Evolutionary conservation across 2,888 invertebrate species (phyloP), one percentile per base, ranked within the genome.

Genomic region (Dendrolimus houi): DNA sequence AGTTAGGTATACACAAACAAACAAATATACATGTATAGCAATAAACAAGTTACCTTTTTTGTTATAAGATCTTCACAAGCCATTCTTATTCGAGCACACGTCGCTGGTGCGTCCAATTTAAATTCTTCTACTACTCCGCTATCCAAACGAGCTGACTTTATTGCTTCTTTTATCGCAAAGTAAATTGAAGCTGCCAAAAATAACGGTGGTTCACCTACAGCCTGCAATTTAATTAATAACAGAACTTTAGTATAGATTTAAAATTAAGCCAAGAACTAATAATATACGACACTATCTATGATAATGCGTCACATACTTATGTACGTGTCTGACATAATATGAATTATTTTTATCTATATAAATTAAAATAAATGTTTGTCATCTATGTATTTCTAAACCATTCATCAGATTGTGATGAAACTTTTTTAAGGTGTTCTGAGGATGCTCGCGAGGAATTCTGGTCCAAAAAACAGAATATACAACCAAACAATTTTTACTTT

Each of bases 171-270:
- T 60, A 98, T 96, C 0, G 98, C 98, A 74, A 97, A 98, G 78
- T 96, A 96, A 1, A 94, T 94, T 0, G 97, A 94, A 8, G 95
- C 92, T 0, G 98, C 96, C 54, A 98, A 91, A 77, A 98, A 97
- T 2, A 99, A 83, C 0, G 99, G 98, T 0, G 99, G 99, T 81
- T 99, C 99, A 0, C 99, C 99, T 13, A 98, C 94, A 61, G 97
- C 98, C 97, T 97, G 69, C 47, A 89, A 88, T 60, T 42, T 56
- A 52, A 56, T 40, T 53, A 52, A n/a, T 1, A n/a, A 40, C 40
- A 13, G 14, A 52, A 17, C 52, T 2, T 9, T 41, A 57, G 8
- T 40, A 52, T 1, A 14, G 40, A 47, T 9, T n/a, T 29, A 56
- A 52, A 42, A 10, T 41, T 14, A 55, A 10, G 12, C 0, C 9